phyloP scores from a whole-genome alignment of 2,113 vertebrate species.

The Dicentrarchus labrax region DNA sequence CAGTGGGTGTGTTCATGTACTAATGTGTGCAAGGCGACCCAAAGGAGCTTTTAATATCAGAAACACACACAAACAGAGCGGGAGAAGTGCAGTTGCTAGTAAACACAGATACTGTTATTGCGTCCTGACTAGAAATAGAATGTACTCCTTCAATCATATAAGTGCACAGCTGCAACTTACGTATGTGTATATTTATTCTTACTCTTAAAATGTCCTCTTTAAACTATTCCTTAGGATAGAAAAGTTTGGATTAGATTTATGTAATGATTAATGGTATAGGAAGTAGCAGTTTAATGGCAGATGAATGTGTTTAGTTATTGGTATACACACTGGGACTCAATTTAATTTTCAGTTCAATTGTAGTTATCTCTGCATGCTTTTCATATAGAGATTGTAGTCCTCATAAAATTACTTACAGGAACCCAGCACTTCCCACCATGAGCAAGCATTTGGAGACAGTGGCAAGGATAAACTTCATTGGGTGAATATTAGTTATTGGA shows the following conservation, averaged over 20 bases:
- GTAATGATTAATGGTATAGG: neutral
- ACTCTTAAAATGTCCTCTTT: neutral
- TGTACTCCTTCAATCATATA: conserved; percentile 16
- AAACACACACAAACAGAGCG: neutral
- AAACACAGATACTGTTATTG: conserved; percentile 51
- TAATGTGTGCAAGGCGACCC: conserved; percentile 6
- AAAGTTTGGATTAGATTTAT: neutral
- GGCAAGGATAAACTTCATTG: no score
- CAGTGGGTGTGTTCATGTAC: conserved; percentile 11
- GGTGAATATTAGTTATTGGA: neutral
- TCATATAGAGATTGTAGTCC: no score
- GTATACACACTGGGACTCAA: neutral
- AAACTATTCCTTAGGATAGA: neutral
- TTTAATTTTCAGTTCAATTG: no score
- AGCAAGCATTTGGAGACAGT: no score
- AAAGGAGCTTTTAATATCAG: conserved; percentile 38
- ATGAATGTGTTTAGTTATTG: neutral
- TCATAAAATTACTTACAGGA: no score
- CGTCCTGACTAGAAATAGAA: conserved; percentile 30
- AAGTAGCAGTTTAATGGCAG: neutral
- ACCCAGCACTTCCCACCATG: no score
- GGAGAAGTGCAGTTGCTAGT: conserved; percentile 43
- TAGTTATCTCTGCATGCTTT: no score
- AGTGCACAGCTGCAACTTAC: neutral
- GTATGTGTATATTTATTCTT: neutral